Evolutionary conservation across 2,888 invertebrate genomes (phyloP).

Genomic region (Ochropacha duplaris): DNA sequence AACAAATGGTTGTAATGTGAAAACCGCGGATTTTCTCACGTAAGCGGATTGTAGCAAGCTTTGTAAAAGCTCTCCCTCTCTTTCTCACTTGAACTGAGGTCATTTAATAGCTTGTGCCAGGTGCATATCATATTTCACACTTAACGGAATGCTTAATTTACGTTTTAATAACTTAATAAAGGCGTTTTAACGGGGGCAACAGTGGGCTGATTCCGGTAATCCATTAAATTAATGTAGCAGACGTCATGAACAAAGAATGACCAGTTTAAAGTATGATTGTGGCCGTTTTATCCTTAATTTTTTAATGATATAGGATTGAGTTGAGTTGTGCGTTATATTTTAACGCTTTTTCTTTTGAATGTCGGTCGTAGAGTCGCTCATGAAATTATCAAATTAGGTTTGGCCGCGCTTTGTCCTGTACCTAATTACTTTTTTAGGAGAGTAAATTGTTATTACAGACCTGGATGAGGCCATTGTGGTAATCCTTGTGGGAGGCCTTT

Average conservation of each 20-base stretch:
- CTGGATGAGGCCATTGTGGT: too few relatives aligned
- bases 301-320: background rate
- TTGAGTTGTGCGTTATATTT: background rate
- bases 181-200: background rate
- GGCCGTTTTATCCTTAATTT: background rate
- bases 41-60: constrained; percentile 45
- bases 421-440: too few relatives aligned
- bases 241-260: background rate
- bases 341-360: background rate
- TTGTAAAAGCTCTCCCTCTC: constrained; percentile 40
- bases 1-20: constrained; percentile 51
- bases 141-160: background rate
- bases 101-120: constrained; percentile 37
- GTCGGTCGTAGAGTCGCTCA: background rate
- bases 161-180: background rate
- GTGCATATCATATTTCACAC: constrained; percentile 30
- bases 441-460: too few relatives aligned
- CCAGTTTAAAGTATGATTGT: background rate
- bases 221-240: background rate
- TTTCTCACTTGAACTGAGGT: constrained; percentile 40
- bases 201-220: constrained; percentile 1
- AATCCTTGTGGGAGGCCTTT: too few relatives aligned
- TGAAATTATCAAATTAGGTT: background rate
- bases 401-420: background rate
- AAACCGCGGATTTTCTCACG: constrained; percentile 47